Evolutionary conservation across 2,113 vertebrate species (phyloP).

Genomic region (Nerophis lumbriciformis): DNA sequence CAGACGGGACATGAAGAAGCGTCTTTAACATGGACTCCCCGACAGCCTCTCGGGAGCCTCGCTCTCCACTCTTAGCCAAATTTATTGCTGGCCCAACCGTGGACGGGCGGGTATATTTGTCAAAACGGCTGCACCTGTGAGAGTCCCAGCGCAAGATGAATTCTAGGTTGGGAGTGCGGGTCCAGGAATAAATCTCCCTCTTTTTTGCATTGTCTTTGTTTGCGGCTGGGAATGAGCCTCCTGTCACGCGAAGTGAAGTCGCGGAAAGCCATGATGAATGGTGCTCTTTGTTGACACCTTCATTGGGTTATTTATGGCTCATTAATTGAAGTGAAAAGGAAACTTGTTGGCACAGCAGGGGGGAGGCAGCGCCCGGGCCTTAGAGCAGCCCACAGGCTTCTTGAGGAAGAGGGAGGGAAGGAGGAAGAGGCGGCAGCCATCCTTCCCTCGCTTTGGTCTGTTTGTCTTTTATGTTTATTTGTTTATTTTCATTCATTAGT

Average conservation of each 20-base stretch:
- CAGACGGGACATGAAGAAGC: slow-evolving; percentile 62
- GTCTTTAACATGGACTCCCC: slow-evolving; percentile 68
- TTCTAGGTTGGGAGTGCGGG: slow-evolving; percentile 73
- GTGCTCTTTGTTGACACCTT: slow-evolving; percentile 94
- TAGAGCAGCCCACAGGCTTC: slow-evolving; percentile 65
- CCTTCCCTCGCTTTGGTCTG: slow-evolving; percentile 52
- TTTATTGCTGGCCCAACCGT: slow-evolving; percentile 82
- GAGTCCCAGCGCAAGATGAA: slow-evolving; percentile 85
- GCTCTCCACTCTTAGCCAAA: slow-evolving; percentile 83
- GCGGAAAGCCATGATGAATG: slow-evolving; percentile 95
- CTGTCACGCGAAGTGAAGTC: slow-evolving; percentile 72
- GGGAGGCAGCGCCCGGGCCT: slow-evolving; percentile 63
- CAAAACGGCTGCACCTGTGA: slow-evolving; percentile 89
- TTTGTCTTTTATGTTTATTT: slow-evolving; percentile 19
- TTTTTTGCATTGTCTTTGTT: slow-evolving; percentile 69
- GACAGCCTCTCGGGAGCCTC: slow-evolving; percentile 64
- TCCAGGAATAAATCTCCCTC: slow-evolving; percentile 85
- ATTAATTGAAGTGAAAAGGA: slow-evolving; percentile 95
- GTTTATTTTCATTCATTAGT: slow-evolving; percentile 36
- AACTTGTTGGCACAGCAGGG: slow-evolving; percentile 86
- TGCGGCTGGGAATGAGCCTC: slow-evolving; percentile 76
- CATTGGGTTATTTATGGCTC: slow-evolving; percentile 99
- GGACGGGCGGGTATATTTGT: slow-evolving; percentile 85
- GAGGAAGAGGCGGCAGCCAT: slow-evolving; percentile 26
- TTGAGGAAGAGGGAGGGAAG: slow-evolving; percentile 3